Conservation (phyloP, 2,797 vertebrate genomes). For the Acanthurus tractus region DNA sequence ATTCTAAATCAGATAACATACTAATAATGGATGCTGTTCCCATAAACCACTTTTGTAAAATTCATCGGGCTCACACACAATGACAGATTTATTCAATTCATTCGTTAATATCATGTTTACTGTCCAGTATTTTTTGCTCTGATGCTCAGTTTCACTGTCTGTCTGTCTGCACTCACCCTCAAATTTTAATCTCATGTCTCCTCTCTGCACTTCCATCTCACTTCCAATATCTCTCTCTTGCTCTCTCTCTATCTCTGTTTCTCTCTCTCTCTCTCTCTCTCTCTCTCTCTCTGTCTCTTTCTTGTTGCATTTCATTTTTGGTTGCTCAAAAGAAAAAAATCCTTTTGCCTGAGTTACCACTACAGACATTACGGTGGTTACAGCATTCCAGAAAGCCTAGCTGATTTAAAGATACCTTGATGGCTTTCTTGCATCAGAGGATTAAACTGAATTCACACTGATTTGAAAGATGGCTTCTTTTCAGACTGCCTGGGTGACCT, state of each 20-base stretch:
- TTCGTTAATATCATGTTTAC: constrained; percentile 70
- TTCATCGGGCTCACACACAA: constrained; percentile 75
- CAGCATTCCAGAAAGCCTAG: constrained; percentile 73
- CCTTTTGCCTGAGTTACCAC: constrained; percentile 79
- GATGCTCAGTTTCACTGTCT: constrained; percentile 51
- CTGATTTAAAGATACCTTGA: constrained; percentile 68
- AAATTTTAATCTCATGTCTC: constrained; percentile 51
- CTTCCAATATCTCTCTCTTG: constrained; percentile 25
- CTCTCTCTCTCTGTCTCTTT: constrained; percentile 31
- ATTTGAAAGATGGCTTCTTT: constrained; percentile 51
- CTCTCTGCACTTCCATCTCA: constrained; percentile 39
- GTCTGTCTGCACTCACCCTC: constrained; percentile 44
- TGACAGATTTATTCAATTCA: constrained; percentile 76
- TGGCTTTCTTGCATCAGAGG: constrained; percentile 55
- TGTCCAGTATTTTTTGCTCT: constrained; percentile 58
- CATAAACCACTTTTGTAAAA: constrained; percentile 74
- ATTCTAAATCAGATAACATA: constrained; percentile 85
- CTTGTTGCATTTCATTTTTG: constrained; percentile 80
- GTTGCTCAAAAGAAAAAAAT: constrained; percentile 77
- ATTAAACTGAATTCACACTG: constrained; percentile 66
- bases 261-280: constrained; percentile 24
- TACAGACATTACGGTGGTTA: constrained; percentile 72
- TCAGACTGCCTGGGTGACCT: constrained; percentile 82
- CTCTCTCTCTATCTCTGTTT: constrained; percentile 36
- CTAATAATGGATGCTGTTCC: constrained; percentile 80